Conservation (phyloP, 2,888 invertebrate species). For the Noctua fimbriata region DNA sequence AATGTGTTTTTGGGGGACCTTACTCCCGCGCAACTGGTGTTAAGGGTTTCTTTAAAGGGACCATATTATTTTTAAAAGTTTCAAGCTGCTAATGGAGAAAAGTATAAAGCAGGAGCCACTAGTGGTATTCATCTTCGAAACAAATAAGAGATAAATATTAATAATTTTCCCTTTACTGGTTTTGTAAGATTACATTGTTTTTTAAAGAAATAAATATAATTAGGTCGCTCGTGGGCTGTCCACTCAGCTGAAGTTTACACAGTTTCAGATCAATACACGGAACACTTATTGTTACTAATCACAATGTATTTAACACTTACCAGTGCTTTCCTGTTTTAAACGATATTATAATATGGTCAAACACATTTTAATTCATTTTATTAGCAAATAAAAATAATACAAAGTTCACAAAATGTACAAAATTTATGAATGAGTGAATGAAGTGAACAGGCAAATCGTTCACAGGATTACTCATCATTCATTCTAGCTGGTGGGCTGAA, state of each 20-base stretch:
- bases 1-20: background rate
- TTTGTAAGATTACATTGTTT: slow-evolving; percentile 7
- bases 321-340: slow-evolving; percentile 49
- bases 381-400: slow-evolving; percentile 24
- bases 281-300: background rate
- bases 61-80: background rate
- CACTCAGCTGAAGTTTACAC: slow-evolving; percentile 52
- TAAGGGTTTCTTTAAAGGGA: background rate
- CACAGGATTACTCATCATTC: slow-evolving; percentile 65
- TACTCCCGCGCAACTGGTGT: background rate
- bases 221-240: slow-evolving; percentile 63
- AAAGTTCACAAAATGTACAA: slow-evolving; percentile 54
- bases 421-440: slow-evolving; percentile 42
- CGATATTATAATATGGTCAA: slow-evolving; percentile 27
- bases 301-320: slow-evolving; percentile 61
- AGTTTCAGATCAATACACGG: slow-evolving; percentile 29
- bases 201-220: slow-evolving; percentile 43
- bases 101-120: background rate
- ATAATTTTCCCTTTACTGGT: background rate
- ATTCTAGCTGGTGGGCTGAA: slow-evolving; percentile 31
- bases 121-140: background rate
- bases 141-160: background rate
- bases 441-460: slow-evolving; percentile 24
- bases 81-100: background rate
- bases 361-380: slow-evolving; percentile 60